Evolutionary conservation across 2,113 vertebrate genomes (phyloP).

Genomic region (Sturnira hondurensis): DNA sequence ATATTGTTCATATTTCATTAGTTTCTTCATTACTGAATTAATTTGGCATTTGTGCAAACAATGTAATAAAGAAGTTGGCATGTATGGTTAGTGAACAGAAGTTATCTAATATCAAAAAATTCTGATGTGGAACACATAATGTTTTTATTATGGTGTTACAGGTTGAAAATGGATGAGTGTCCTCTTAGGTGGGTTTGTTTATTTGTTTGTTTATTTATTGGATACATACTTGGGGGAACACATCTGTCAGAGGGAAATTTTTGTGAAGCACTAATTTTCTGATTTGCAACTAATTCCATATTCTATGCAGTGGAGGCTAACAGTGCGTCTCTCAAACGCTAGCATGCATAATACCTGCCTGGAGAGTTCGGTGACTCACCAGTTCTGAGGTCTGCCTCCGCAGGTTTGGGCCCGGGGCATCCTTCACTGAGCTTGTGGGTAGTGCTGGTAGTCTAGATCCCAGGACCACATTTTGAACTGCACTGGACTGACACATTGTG

Average conservation of each 20-base stretch:
- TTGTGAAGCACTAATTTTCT: not conserved
- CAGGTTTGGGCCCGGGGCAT: not conserved
- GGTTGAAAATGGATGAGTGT: not conserved
- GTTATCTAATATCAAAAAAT: conserved; percentile 22
- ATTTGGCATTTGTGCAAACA: conserved; percentile 21
- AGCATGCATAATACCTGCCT: not conserved
- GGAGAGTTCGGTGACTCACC: not conserved
- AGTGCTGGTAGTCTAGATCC: not conserved
- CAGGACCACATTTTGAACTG: not conserved
- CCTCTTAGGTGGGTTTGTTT: not conserved
- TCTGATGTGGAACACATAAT: not conserved
- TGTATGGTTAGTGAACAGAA: conserved; percentile 30
- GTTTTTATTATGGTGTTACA: not conserved
- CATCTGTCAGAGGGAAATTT: not conserved
- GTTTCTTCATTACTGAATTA: not conserved
- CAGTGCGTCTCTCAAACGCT: not conserved
- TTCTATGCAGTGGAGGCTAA: not conserved
- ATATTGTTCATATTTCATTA: conserved; percentile 18
- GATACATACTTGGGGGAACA: not conserved
- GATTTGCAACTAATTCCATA: not conserved
- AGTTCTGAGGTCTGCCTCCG: not conserved
- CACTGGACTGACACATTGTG: not conserved
- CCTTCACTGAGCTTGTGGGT: not conserved
- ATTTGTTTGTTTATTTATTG: not conserved
- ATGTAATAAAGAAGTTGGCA: conserved; percentile 23